Base-by-base conservation (phyloP, 2,797 vertebrate genomes). In the Enteromius treurensis region DNA sequence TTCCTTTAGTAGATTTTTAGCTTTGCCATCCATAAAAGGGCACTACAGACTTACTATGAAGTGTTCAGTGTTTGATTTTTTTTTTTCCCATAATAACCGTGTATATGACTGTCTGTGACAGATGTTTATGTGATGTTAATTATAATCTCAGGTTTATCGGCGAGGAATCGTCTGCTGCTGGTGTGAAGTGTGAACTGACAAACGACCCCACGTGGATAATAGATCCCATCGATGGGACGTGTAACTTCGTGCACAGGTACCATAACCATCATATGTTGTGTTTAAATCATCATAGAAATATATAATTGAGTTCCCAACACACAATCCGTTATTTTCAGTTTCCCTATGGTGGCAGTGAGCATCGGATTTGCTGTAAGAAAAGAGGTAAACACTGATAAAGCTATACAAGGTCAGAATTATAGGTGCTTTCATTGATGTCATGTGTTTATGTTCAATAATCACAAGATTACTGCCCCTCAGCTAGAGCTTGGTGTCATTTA, bases 171-270 rank as follows among this genome's bases (percentile, higher is more conserved):
- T 94, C 95, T 17, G 95, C 96, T 34, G 94, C 95, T 14, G 96
- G 96, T 71, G 94, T 93, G 76, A 95, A 94, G 87, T 96, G 96
- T 23, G 86, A 95, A 85, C 94, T 96, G 69, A 96, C 94, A 0
- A 91, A 94, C 82, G 94, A 90, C 73, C 96, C 96, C 0, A 96
- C 96, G 42, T 97, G 96, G 96, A 96, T 97, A 67, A 96, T 97
- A 68, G 96, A 96, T 87, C 96, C 96, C 83, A 95, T 97, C 76
- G 96, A 97, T 42, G 96, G 96, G 86, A 97, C 96, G 23, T 97
- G 96, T 92, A 96, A 97, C 90, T 97, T 97, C 85, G 95, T 97
- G 87, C 96, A 97, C 91, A 95, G 95, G 96, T 96, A 90, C 29
- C 5, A 11, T 3, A 19, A 7, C 8, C 62, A 1, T 49, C 9